phyloP scores from a whole-genome alignment of 2,888 invertebrate genomes.

The Brenthis hecate region DNA sequence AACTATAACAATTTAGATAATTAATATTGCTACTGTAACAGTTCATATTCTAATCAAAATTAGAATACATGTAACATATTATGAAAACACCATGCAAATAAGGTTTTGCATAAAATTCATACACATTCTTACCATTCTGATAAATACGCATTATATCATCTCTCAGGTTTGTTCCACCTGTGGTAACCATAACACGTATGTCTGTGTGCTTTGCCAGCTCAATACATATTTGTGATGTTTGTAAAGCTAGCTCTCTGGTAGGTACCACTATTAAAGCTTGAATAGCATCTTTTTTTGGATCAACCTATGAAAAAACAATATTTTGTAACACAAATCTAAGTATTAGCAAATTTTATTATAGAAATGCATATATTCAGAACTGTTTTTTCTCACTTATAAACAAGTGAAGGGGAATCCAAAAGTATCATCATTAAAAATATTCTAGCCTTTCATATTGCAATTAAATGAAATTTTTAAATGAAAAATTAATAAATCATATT shows the following conservation, averaged over 20 bases:
- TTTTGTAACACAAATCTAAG: slow-evolving; percentile 28
- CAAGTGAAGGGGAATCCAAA: slow-evolving; percentile 81
- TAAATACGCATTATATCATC: slow-evolving; percentile 99
- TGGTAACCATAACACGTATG: slow-evolving; percentile 99
- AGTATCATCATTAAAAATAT: slow-evolving; percentile 61
- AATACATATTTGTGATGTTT: slow-evolving; percentile 99
- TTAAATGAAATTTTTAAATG: too few species aligned
- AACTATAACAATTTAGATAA: slow-evolving; percentile 79
- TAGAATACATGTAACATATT: too few species aligned
- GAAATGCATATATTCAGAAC: slow-evolving; percentile 46
- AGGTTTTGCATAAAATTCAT: too few species aligned
- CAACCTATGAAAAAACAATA: slow-evolving; percentile 76
- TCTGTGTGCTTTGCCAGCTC: slow-evolving; percentile 98
- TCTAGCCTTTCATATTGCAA: too few species aligned
- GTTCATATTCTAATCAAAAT: too few species aligned
- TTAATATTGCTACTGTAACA: background rate
- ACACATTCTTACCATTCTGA: slow-evolving; percentile 89
- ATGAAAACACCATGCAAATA: too few species aligned
- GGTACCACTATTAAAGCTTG: slow-evolving; percentile 99
- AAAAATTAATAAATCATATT: too few species aligned
- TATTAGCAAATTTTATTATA: slow-evolving; percentile 2
- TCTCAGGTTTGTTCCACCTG: slow-evolving; percentile 98
- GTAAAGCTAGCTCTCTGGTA: slow-evolving; percentile 98
- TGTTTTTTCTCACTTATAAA: slow-evolving; percentile 70
- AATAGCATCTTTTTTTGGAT: slow-evolving; percentile 94